Conservation (phyloP, 2,888 invertebrate species). For the Anoncus sp. region DNA sequence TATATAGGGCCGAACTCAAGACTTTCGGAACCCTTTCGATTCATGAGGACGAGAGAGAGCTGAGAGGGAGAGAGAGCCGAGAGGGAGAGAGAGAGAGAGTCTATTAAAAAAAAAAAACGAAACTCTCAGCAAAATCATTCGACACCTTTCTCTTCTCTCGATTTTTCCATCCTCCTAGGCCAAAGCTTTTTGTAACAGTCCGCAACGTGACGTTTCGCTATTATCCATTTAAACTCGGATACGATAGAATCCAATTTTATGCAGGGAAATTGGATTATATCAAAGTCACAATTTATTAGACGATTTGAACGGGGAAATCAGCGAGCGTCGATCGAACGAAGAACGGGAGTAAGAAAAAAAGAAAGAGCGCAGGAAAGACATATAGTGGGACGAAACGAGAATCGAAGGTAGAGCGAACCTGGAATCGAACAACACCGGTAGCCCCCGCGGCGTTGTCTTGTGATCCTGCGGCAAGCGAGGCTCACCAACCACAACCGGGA, state of each 20-base stretch:
- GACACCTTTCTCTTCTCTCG: slow-evolving; percentile 60
- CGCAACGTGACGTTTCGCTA: slow-evolving; percentile 12
- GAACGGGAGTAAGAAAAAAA: slow-evolving; percentile 7
- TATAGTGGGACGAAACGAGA: slow-evolving; percentile 34
- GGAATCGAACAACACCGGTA: slow-evolving; percentile 80
- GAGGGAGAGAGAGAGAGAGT: slow-evolving; percentile 25
- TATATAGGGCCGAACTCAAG: slow-evolving; percentile 72
- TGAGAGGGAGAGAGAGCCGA: slow-evolving; percentile 21
- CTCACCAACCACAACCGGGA: slow-evolving; percentile 45
- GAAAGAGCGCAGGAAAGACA: neutral
- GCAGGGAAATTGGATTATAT: slow-evolving; percentile 13
- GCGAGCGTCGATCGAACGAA: slow-evolving; percentile 4
- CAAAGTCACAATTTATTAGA: slow-evolving; percentile 23
- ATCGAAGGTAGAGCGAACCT: slow-evolving; percentile 69
- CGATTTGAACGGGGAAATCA: neutral
- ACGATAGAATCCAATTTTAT: slow-evolving; percentile 9
- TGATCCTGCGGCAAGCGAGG: slow-evolving; percentile 69
- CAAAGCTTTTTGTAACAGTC: neutral
- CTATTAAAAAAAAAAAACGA: slow-evolving; percentile 26
- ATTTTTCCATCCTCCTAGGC: slow-evolving; percentile 21
- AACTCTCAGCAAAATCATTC: slow-evolving; percentile 58
- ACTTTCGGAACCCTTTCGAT: slow-evolving; percentile 62
- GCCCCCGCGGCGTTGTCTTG: slow-evolving; percentile 79
- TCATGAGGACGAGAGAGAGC: neutral
- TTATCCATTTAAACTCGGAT: neutral